Conservation (phyloP, 2,888 invertebrate species). For the Cryptus armator region DNA sequence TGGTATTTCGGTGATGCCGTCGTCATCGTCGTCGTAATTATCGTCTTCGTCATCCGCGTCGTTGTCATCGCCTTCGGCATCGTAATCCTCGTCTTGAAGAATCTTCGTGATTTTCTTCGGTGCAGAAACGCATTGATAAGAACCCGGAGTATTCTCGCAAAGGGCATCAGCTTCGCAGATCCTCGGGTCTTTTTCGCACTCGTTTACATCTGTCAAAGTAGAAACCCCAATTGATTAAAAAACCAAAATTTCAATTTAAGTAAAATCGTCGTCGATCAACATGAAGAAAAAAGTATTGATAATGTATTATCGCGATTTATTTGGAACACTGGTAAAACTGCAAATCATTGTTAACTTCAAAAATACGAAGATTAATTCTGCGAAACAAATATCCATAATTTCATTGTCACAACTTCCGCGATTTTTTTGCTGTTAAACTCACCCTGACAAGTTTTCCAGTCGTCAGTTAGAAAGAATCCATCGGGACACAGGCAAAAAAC, state of each 20-base stretch:
- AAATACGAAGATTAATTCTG: too few species aligned
- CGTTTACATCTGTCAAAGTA: slow-evolving; percentile 87
- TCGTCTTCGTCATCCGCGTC: slow-evolving; percentile 70
- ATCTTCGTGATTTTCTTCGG: slow-evolving; percentile 77
- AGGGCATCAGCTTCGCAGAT: slow-evolving; percentile 72
- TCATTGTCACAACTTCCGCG: too few species aligned
- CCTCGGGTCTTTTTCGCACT: slow-evolving; percentile 85
- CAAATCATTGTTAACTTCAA: too few species aligned
- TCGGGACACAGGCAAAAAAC: slow-evolving; percentile 82
- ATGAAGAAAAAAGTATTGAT: too few species aligned
- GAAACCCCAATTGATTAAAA: neutral
- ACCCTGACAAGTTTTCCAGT: slow-evolving; percentile 82
- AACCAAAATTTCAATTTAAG: too few species aligned
- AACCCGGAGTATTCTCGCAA: slow-evolving; percentile 86
- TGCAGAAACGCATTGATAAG: slow-evolving; percentile 82
- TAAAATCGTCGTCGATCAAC: too few species aligned
- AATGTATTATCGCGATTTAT: too few species aligned
- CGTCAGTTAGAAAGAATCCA: slow-evolving; percentile 78
- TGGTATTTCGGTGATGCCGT: slow-evolving; percentile 78
- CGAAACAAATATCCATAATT: too few species aligned
- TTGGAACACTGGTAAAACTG: too few species aligned
- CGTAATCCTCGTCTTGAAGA: slow-evolving; percentile 79
- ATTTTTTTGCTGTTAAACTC: slow-evolving; percentile 50
- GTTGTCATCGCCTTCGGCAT: slow-evolving; percentile 76
- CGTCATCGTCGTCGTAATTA: slow-evolving; percentile 64